A percentile compares a stretch with the other conserved stretches of the same genome.
These are phyloP conservation scores for Anastatus disparis DNA, from an alignment of 1,140 invertebrate species.

Conservation along the genomic window DNA sequence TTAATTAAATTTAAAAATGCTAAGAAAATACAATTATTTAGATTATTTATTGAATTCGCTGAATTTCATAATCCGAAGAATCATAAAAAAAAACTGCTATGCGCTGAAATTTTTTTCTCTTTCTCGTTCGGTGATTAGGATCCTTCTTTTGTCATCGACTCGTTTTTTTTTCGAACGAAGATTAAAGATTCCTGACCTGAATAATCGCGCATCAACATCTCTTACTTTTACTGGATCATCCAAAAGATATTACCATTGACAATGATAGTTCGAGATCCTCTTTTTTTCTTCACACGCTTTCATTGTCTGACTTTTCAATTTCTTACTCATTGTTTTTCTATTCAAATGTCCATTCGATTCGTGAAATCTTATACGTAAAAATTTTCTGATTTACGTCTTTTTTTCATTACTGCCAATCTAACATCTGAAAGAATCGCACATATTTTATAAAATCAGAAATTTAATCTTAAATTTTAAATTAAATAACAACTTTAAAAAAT, in stretches of 20 bases:
- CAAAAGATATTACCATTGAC: slow-evolving; percentile 53
- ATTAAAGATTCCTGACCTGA: slow-evolving; percentile 56
- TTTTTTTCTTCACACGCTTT: slow-evolving; percentile 13
- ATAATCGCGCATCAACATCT: slow-evolving; percentile 41
- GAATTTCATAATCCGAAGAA: too few species aligned
- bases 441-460: too few species aligned
- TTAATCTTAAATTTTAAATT: too few species aligned
- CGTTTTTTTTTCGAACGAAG: slow-evolving; percentile 48
- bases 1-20: too few species aligned
- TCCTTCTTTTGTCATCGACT: not conserved
- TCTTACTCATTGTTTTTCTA: not conserved
- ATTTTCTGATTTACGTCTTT: too few species aligned
- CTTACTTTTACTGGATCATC: slow-evolving; percentile 49
- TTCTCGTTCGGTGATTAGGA: not conserved
- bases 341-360: not conserved
- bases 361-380: not conserved
- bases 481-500: too few species aligned
- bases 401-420: too few species aligned
- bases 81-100: too few species aligned
- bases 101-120: too few species aligned
- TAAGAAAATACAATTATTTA: too few species aligned
- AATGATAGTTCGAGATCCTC: slow-evolving; percentile 38
- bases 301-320: not conserved
- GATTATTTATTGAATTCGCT: too few species aligned
- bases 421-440: too few species aligned